Base-by-base conservation (phyloP, 53 echinoderm and acorn worm species). In the Mesocentrotus franciscanus region DNA sequence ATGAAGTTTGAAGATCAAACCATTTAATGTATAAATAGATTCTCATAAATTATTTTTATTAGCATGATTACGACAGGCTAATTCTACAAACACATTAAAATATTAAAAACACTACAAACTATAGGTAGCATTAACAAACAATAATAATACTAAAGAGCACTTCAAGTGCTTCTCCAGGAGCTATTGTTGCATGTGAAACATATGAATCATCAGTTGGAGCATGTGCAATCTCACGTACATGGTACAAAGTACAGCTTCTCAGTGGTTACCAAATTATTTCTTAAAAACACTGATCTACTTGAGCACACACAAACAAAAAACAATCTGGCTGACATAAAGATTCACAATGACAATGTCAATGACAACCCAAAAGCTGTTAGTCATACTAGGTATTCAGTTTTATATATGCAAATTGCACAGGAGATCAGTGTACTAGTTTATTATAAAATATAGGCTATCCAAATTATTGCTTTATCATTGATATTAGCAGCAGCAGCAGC, bases 241-340 rank as follows among this genome's bases (percentile, higher is more conserved):
- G 87, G 87, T 87, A 59, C 87, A 87, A 87, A 87, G 87, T 87
- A 57, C 87, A 57, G 18, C 16, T 33, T 81, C 22, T 87, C 58
- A 58, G 56, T 57, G 58, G 58, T 58, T 27, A 87, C 87, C 87
- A 56, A 87, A 29, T 56, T 58, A 87, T 87, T 87, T 58, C 27
- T n/a, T 56, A 26, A 56, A 87, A 58, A 56, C 58, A 57, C 57
- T 87, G 14, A 87, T 57, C 57, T 57, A 12, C 58, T 57, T 17
- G 4, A 56, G 87, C 56, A 87, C 87, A 58, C 27, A 87, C 9
- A 87, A 56, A 58, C 24, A 12, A 29, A 87, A 58, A n/a, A n/a
- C 9, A 58, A 49, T 39, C 18, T 33, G 24, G 36, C 17, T 42
- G 33, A 84, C 29, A 30, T 13, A 10, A 8, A 12, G 79, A 79